phyloP scores from a whole-genome alignment of 1,140 invertebrate species.

The Stratiolaelaps scimitus region DNA sequence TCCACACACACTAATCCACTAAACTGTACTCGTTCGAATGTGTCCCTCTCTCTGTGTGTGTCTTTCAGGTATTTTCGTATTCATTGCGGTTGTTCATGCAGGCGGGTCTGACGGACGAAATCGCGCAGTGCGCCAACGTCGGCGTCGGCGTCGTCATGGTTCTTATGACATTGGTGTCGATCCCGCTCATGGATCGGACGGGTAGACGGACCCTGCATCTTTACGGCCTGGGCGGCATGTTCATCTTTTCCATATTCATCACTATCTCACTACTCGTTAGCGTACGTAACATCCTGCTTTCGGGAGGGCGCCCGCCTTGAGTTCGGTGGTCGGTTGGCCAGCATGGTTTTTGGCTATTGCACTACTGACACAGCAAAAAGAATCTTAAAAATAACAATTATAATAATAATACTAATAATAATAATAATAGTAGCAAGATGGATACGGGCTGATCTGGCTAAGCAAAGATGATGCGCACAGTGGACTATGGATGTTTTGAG shows the following conservation, averaged over 20 bases:
- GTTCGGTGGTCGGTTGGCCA: too few species aligned
- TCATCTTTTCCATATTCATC: constrained; percentile 92
- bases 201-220: constrained; percentile 85
- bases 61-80: constrained; percentile 81
- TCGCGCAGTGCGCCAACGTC: constrained; percentile 63
- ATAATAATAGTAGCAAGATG: too few species aligned
- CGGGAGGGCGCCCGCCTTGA: too few species aligned
- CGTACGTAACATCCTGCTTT: constrained; percentile 46
- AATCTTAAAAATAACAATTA: too few species aligned
- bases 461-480: too few species aligned
- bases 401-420: too few species aligned
- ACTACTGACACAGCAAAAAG: too few species aligned
- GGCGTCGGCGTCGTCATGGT: constrained; percentile 96
- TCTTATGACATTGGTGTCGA: constrained; percentile 82
- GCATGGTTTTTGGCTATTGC: too few species aligned
- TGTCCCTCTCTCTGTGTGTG: too few species aligned
- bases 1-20: too few species aligned
- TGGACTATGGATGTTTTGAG: too few species aligned
- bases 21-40: constrained; percentile 28
- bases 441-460: too few species aligned
- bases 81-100: constrained; percentile 78
- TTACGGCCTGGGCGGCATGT: constrained; percentile 85
- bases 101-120: constrained; percentile 64
- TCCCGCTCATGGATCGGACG: constrained; percentile 88
- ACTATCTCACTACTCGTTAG: constrained; percentile 89